Conservation (phyloP, 2,113 vertebrate genomes). For the Tyrannus savana region DNA sequence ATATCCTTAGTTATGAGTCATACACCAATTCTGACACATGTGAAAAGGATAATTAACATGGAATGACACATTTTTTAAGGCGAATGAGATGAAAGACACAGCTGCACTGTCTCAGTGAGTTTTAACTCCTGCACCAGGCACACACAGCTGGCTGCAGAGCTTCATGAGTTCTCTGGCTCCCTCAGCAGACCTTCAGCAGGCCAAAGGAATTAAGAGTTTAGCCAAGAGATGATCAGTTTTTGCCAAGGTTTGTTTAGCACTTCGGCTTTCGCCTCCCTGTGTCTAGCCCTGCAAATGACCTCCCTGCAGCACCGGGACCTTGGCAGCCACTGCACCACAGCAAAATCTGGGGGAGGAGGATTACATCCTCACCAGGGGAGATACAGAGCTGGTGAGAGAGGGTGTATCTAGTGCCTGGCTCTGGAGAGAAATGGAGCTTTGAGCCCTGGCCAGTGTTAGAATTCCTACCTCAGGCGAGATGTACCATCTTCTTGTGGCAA, state of each 20-base stretch:
- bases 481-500: accelerated
- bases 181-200: not conserved
- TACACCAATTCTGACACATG: not conserved
- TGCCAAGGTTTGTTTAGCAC: not conserved
- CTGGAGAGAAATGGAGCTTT: not conserved
- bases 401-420: not conserved
- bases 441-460: not conserved
- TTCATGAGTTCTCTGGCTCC: not conserved
- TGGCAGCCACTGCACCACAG: not conserved
- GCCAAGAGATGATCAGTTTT: not conserved
- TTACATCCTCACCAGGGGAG: not conserved
- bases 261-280: not conserved
- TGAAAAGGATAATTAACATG: not conserved
- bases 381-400: not conserved
- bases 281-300: not conserved
- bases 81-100: not conserved
- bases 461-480: accelerated
- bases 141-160: not conserved
- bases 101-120: not conserved
- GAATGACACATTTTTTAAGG: not conserved
- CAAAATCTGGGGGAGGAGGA: not conserved
- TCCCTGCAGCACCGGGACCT: accelerated
- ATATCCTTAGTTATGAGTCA: not conserved
- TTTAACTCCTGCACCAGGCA: not conserved
- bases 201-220: not conserved